These are phyloP conservation scores for Epicampocera succincta DNA, from an alignment of 2,888 invertebrate species.

Conservation along the genomic window DNA sequence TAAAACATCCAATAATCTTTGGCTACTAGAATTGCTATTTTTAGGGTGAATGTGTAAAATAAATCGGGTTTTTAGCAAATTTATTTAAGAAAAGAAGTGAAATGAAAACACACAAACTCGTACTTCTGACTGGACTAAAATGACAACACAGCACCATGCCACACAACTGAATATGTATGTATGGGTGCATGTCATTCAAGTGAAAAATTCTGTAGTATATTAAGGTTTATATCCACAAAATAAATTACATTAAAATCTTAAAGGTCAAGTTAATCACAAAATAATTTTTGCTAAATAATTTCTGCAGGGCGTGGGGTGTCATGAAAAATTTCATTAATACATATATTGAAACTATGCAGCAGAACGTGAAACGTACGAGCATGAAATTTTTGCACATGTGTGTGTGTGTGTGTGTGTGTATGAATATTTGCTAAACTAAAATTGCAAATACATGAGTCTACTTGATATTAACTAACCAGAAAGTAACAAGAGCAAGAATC, in stretches of 20 bases:
- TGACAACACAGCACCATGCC: no score
- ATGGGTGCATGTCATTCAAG: background rate
- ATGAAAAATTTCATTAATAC: slow-evolving; percentile 35
- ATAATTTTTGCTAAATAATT: slow-evolving; percentile 25
- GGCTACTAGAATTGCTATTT: no score
- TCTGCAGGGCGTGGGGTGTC: slow-evolving; percentile 27
- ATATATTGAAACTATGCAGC: background rate
- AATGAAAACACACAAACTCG: no score
- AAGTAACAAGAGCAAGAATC: slow-evolving; percentile 37
- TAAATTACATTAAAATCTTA: slow-evolving; percentile 11
- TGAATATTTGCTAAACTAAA: background rate
- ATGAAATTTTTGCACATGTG: slow-evolving; percentile 1
- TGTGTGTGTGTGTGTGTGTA: background rate
- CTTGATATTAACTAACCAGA: slow-evolving; percentile 44
- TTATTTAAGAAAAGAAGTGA: no score
- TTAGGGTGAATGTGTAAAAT: no score
- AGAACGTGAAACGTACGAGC: slow-evolving; percentile 5
- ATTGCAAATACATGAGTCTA: slow-evolving; percentile 8
- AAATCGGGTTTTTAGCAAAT: no score
- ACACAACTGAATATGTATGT: no score
- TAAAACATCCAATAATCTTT: no score
- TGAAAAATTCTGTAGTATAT: background rate
- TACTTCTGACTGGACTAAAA: no score
- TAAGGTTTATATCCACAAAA: background rate
- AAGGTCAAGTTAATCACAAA: slow-evolving; percentile 11